These are phyloP conservation scores for Zaprionus ornatus DNA, from an alignment of 1,140 invertebrate genomes.

Conservation along the genomic window DNA sequence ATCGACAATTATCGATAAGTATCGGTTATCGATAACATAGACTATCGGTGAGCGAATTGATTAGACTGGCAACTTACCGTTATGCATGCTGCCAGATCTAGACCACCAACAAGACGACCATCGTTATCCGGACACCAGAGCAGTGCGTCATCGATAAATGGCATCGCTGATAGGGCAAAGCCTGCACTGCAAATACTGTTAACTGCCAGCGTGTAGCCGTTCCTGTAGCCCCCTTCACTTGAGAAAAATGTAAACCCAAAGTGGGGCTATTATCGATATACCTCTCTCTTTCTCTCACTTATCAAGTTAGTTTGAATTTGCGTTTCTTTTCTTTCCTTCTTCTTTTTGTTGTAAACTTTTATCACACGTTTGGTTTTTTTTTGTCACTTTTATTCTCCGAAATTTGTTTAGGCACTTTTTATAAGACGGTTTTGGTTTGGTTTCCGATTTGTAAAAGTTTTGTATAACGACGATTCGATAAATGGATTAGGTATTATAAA, in stretches of 20 bases:
- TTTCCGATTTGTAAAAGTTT: constrained; percentile 47
- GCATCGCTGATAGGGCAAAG: constrained; percentile 90
- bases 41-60: neutral
- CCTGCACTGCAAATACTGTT: constrained; percentile 86
- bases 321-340: neutral
- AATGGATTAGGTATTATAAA: constrained; percentile 13
- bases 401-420: constrained; percentile 66
- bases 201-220: constrained; percentile 84
- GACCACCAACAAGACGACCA: constrained; percentile 91
- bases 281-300: neutral
- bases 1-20: too few species aligned
- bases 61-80: constrained; percentile 86
- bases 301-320: neutral
- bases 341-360: constrained; percentile 23
- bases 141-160: constrained; percentile 96
- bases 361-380: constrained; percentile 35
- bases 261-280: neutral
- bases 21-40: too few species aligned
- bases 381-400: constrained; percentile 33
- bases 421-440: constrained; percentile 76
- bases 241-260: constrained; percentile 21
- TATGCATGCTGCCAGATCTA: constrained; percentile 92
- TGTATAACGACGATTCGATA: constrained; percentile 16
- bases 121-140: constrained; percentile 96
- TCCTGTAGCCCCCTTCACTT: constrained; percentile 44